These are phyloP conservation scores for Anhinga anhinga DNA, from an alignment of 2,113 vertebrate species.

Conservation along the genomic window DNA sequence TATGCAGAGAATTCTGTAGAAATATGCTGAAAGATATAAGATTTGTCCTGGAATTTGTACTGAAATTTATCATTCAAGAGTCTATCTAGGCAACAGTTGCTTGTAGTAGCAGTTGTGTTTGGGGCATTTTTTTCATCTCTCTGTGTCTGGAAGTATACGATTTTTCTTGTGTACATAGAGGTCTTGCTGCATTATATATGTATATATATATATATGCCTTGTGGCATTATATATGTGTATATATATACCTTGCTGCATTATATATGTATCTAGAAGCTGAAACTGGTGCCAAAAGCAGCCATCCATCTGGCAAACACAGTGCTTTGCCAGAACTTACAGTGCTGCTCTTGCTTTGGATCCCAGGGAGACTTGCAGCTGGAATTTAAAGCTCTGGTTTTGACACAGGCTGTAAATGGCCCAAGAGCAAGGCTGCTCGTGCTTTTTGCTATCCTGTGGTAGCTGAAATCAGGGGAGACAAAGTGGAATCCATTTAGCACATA, in stretches of 20 bases:
- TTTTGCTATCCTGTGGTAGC: background rate
- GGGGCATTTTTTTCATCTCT: background rate
- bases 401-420: background rate
- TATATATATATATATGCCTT: background rate
- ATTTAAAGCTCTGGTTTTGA: background rate
- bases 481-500: background rate
- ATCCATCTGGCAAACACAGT: conserved; percentile 1
- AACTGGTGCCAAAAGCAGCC: conserved; percentile 8
- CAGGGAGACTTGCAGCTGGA: background rate
- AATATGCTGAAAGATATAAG: background rate
- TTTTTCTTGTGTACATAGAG: background rate
- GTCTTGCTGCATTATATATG: background rate
- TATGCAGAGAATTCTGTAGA: background rate
- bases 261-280: conserved; percentile 24
- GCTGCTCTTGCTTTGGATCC: conserved; percentile 14
- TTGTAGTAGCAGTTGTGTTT: background rate
- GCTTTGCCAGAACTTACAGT: background rate
- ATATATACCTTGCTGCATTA: background rate
- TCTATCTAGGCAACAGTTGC: background rate
- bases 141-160: background rate
- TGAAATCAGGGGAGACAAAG: background rate
- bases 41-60: background rate
- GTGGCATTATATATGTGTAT: background rate
- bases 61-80: background rate
- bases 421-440: background rate